Base-by-base conservation (phyloP, 2,888 invertebrate species). In the Melitaea athalia region DNA sequence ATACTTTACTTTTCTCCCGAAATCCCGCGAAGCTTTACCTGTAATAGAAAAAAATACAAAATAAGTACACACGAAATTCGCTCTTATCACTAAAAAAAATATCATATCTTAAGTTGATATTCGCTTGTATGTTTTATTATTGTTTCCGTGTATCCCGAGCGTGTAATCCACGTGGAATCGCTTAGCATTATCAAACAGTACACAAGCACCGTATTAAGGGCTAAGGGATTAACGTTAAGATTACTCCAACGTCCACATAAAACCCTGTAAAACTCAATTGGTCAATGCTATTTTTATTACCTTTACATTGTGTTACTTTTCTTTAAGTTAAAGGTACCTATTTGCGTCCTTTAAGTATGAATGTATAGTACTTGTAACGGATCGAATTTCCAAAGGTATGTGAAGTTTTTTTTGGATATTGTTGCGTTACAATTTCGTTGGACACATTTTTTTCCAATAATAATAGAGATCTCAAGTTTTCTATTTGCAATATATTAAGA, bases 121-220 rank as follows among this genome's bases (percentile, higher is more conserved):
- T 42, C 15, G 57, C 15, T 57, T 42, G 57, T 5, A 57, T 14
- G 31, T 15, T 42, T 42, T 45, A n/a, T 31, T 8, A 64, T 38
- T 53, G 63, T 59, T 59, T 50, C 38, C 31, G 47, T 31, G 17
- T 15, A 45, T 49, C 57, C 49, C 6, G 24, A 24, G 59, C 31
- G 33, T 33, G 33, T 59, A 63, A 64, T 64, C 77, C 78, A 76
- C 77, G 78, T 79, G 77, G 79, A 81, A 81, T 81, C 79, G 77
- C 78, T 82, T 82, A 78, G 64, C 78, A 74, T 78, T 83, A 73
- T 74, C 71, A 52, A 33, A 31, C 14, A 60, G 77, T 79, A 71
- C 76, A 74, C 77, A 68, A 76, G 77, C 77, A 69, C 70, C 50
- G 77, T 79, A 82, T 82, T 79, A 81, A 75, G 75, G 77, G 72